Base-by-base conservation (phyloP, 1,140 invertebrate genomes). In the Calycopis cecrops region DNA sequence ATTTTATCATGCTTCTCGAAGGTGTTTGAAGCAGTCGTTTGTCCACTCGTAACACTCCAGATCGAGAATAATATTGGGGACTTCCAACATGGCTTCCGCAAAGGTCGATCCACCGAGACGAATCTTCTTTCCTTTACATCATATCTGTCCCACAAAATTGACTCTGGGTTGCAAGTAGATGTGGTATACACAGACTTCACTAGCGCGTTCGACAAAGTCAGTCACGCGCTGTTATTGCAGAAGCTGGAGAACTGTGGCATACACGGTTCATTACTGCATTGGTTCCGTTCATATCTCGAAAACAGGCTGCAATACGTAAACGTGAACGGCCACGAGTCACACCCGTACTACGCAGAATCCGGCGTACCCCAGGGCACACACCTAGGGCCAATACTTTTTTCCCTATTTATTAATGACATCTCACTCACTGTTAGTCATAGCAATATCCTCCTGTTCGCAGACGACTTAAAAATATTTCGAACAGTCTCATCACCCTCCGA, bases 301-400 rank as follows among this genome's bases (percentile, higher is more conserved):
- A 44, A 9, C 6, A 14, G 40, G 40, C 2, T 9, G 8, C 12
- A 44, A 44, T 14, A 8, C 3, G 40, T 44, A 12, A 14, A 3
- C 1, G 40, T 44, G 8, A 44, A 18, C 12, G 40, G 40, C 40
- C 14, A 14, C 12, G 14, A 14, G 12, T 14, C 12, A 1, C 40
- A 44, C 16, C 1, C 4, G 3, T 44, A 44, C 40, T 3, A 11
- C 16, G 40, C 40, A 14, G 40, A 44, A 9, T 44, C 40, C 2
- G 40, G 40, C 11, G 44, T 47, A 1, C 44, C 44, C 8, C 44
- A 47, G 44, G 44, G 44, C 16, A 47, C 44, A 18, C 48, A 50
- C 21, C 14, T 50, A 35, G 48, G 48, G 6, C 48, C 48, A 11
- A n/a, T 50, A 50, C 28, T 50, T 12, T 50, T 50, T 50, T 50